Base-by-base conservation (phyloP, 2,113 vertebrate species). In the Thalassoma bifasciatum region DNA sequence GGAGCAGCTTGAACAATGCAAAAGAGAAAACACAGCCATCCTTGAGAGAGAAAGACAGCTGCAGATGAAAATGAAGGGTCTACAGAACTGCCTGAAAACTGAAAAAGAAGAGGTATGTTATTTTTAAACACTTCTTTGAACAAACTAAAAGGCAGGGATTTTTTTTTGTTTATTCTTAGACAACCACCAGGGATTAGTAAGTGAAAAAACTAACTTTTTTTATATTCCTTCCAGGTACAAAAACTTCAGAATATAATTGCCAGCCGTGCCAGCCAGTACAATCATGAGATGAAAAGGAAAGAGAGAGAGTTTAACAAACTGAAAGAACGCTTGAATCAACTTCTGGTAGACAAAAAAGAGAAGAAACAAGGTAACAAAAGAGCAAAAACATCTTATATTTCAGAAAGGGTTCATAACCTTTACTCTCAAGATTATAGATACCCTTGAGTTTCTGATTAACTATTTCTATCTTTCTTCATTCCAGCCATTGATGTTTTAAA, bases 251-350 rank as follows among this genome's bases (percentile, higher is more conserved):
- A 94, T 68, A 94, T 99, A 59, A 96, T 98, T 88, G 93, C 96
- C 68, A 98, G 96, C 86, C 95, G 97, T 73, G 96, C 96, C 84
- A 96, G 94, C 47, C 98, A 99, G 73, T 98, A 98, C 86, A 98
- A 97, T 89, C 97, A 99, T 58, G 96, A 98, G 63, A 96, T 98
- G 95, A 99, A 98, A 87, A 96, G 96, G 85, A 99, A 97, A 89
- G 98, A 99, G 63, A 95, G 96, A 78, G 97, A 99, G 82, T 96
- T 96, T 65, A 96, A 95, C 87, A 99, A 97, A 89, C 86, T 99
- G 74, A 99, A 96, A 81, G 98, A 99, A 72, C 95, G 96, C n/a
- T 86, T 99, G 6, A 97, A 95, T 93, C 98, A 98, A 46, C 94
- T 98, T 66, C 94, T 99, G 73, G 95, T 95, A 84, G 97, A 96